A percentile compares a stretch with the other conserved stretches of the same genome.
These are phyloP conservation scores for Ceyx melanurus DNA, from an alignment of 2,113 vertebrate genomes.

Conservation along the genomic window DNA sequence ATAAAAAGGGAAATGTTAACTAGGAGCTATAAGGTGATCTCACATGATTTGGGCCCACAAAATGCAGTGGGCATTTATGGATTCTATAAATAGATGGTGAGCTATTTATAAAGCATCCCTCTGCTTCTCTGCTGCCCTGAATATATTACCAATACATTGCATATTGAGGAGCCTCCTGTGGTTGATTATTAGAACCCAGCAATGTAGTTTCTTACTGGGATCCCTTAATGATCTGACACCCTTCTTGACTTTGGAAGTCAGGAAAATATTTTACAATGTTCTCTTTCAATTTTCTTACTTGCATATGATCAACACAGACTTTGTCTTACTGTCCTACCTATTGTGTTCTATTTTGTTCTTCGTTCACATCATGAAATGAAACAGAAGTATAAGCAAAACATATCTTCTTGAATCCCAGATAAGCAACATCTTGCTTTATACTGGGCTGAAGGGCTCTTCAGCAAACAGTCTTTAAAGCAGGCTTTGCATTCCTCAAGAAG, in stretches of 20 bases:
- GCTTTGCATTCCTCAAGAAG: neutral
- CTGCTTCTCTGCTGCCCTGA: neutral
- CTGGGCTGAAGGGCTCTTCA: neutral
- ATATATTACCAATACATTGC: neutral
- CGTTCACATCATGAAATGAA: neutral
- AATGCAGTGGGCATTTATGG: neutral
- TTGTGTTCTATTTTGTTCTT: neutral
- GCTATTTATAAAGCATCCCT: neutral
- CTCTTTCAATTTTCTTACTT: neutral
- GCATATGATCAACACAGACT: neutral
- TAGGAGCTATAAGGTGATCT: neutral
- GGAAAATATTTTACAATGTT: neutral
- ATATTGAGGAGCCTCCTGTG: neutral
- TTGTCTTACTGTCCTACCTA: neutral
- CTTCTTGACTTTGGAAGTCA: neutral
- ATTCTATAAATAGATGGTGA: constrained; percentile 8
- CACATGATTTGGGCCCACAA: neutral
- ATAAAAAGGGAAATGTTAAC: constrained; percentile 30
- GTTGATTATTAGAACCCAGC: neutral
- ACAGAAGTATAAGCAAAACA: neutral
- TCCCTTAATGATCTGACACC: neutral
- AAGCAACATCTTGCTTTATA: neutral
- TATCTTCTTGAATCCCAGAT: neutral
- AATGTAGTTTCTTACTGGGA: neutral
- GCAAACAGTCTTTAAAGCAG: neutral